Evolutionary conservation across 2,797 vertebrate genomes (phyloP).

Genomic region (Meda fulgida): DNA sequence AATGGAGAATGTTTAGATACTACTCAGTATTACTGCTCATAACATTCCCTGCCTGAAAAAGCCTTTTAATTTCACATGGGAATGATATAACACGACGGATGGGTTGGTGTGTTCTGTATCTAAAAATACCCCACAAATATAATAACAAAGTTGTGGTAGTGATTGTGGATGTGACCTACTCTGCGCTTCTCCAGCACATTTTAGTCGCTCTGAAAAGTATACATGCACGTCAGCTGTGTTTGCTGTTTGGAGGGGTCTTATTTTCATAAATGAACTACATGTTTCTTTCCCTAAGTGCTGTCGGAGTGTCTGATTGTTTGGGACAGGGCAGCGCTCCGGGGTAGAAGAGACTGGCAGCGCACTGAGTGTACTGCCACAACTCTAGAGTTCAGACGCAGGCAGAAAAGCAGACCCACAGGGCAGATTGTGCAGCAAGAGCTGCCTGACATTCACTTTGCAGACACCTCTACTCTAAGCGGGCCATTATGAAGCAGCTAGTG

Average conservation of each 20-base stretch:
- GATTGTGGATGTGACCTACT: background rate
- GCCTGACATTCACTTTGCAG: conserved; percentile 44
- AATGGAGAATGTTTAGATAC: background rate
- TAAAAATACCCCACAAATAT: background rate
- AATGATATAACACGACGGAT: background rate
- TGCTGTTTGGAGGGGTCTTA: conserved; percentile 31
- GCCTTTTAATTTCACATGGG: background rate
- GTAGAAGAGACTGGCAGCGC: conserved; percentile 22
- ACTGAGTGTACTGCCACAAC: conserved; percentile 40
- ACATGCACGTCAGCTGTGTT: conserved; percentile 30
- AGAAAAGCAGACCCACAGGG: conserved; percentile 53
- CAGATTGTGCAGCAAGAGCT: conserved; percentile 29
- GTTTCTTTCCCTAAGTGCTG: conserved; percentile 37
- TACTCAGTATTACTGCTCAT: background rate
- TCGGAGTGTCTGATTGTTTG: conserved; percentile 68
- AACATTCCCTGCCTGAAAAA: background rate
- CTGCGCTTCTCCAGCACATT: background rate
- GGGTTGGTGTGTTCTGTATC: background rate
- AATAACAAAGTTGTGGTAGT: background rate
- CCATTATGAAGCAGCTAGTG: conserved; percentile 46
- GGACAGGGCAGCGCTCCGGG: conserved; percentile 51
- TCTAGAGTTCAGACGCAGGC: conserved; percentile 43
- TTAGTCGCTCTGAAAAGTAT: conserved; percentile 10
- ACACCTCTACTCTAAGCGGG: conserved; percentile 50
- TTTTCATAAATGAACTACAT: conserved; percentile 57